Evolutionary conservation across 2,888 invertebrate species (phyloP).

Genomic region (Drosophila recens): DNA sequence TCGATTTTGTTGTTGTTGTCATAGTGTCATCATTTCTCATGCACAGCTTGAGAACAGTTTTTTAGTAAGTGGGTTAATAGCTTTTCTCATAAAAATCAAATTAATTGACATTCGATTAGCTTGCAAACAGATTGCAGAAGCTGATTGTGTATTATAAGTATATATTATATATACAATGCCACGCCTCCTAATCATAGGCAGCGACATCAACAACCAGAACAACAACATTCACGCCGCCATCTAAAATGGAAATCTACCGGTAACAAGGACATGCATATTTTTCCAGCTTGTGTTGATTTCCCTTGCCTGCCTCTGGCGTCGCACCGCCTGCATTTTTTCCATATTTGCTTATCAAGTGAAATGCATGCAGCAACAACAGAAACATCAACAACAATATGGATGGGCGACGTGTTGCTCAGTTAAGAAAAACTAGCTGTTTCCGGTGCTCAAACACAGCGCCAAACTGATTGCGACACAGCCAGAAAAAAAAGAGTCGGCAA

Average conservation of each 20-base stretch:
- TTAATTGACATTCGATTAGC: slow-evolving; percentile 72
- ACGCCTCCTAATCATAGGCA: slow-evolving; percentile 63
- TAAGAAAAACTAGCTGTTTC: slow-evolving; percentile 75
- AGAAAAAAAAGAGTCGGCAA: slow-evolving; percentile 28
- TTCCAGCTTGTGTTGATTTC: slow-evolving; percentile 68
- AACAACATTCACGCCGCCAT: slow-evolving; percentile 57
- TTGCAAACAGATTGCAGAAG: slow-evolving; percentile 32
- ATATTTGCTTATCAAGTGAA: slow-evolving; percentile 74
- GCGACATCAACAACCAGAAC: slow-evolving; percentile 38
- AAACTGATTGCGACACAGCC: slow-evolving; percentile 65
- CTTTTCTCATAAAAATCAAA: slow-evolving; percentile 54
- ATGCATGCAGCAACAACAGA: slow-evolving; percentile 62
- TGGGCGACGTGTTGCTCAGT: slow-evolving; percentile 71
- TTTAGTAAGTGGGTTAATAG: slow-evolving; percentile 43
- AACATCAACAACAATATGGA: slow-evolving; percentile 27
- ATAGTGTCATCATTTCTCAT: slow-evolving; percentile 17
- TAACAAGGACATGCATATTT: slow-evolving; percentile 76
- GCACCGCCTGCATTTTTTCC: slow-evolving; percentile 38
- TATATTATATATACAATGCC: slow-evolving; percentile 6
- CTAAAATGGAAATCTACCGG: slow-evolving; percentile 79
- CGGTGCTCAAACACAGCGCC: slow-evolving; percentile 70
- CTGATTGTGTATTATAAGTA: slow-evolving; percentile 7
- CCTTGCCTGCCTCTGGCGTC: slow-evolving; percentile 13
- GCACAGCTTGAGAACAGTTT: slow-evolving; percentile 47
- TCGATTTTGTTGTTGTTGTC: slow-evolving; percentile 19